Evolutionary conservation across 2,888 invertebrate genomes (phyloP), one percentile per base, ranked within the genome.

Genomic region (Elmis aenea): DNA sequence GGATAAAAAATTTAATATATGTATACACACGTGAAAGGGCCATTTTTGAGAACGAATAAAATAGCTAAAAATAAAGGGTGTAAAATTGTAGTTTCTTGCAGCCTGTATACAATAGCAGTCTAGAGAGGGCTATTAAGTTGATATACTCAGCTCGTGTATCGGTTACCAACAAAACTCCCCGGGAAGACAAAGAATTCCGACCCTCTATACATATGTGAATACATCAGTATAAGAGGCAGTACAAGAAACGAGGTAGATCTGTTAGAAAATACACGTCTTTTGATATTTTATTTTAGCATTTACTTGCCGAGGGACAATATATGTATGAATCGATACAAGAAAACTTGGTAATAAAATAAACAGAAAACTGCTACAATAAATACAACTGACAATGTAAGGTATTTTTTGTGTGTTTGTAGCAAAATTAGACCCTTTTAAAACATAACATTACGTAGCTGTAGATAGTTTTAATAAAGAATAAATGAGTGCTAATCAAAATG

Each of bases 71-170:
- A n/a, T 18, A 12, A 32, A 27, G 38, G 28, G 38, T 33, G 38
- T 28, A 31, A 38, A 33, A 26, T 24, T 34, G 30, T 39, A 39
- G 29, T 39, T 39, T 26, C 13, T 39, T 38, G 33, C 42, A 23
- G 46, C 34, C 37, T 39, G 46, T 42, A 38, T 45, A 46, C 46
- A 46, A 46, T 42, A 33, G 46, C 30, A 39, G 46, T 46, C 46
- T 46, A 37, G 46, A 38, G 46, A 40, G 46, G 33, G 46, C 42
- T 40, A 42, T 46, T 46, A 46, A 46, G 36, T 42, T 46, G 46
- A 46, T 46, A 46, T 46, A 46, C 42, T 42, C 40, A 29, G 39
- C 39, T 42, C 46, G 46, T 46, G 46, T 39, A 30, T 32, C 34
- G 46, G 40, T 26, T 46, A 38, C 42, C 36, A 42, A 46, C 42